Conservation (phyloP, 2,113 vertebrate genomes). For the Neogobius melanostomus region DNA sequence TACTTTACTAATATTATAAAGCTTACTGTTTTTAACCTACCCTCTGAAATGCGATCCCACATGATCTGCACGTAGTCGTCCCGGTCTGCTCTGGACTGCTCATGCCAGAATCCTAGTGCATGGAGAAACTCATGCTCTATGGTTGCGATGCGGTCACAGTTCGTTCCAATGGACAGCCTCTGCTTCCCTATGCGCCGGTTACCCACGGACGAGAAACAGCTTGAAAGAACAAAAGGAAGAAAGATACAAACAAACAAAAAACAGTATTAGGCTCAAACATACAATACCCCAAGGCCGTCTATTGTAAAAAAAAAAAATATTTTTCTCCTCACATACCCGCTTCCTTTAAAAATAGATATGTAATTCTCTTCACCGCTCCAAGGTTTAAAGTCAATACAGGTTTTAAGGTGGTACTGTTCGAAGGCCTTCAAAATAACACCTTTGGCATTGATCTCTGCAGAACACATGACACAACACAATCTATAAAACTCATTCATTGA, state of each 20-base stretch:
- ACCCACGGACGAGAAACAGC: constrained; percentile 90
- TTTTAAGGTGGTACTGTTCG: constrained; percentile 91
- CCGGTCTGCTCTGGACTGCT: constrained; percentile 88
- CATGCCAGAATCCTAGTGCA: constrained; percentile 91
- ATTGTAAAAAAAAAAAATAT: background rate
- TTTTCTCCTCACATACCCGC: constrained; percentile 77
- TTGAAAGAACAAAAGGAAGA: constrained; percentile 44
- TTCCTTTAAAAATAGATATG: constrained; percentile 87
- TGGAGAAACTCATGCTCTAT: constrained; percentile 91
- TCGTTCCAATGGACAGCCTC: constrained; percentile 81
- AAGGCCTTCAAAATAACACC: constrained; percentile 90
- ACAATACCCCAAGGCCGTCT: background rate
- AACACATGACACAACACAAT: background rate
- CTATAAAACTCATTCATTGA: background rate
- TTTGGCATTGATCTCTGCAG: constrained; percentile 90
- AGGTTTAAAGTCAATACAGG: constrained; percentile 92
- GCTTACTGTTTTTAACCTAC: constrained; percentile 58
- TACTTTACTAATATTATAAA: too few species aligned
- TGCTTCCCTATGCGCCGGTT: constrained; percentile 80
- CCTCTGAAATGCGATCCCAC: constrained; percentile 82
- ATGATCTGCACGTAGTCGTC: constrained; percentile 87
- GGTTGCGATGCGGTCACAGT: constrained; percentile 84
- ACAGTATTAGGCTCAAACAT: background rate
- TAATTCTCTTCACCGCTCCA: constrained; percentile 90
- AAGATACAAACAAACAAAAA: background rate